Base-by-base conservation (phyloP, 2,113 vertebrate species). In the Chascanopsetta lugubris region DNA sequence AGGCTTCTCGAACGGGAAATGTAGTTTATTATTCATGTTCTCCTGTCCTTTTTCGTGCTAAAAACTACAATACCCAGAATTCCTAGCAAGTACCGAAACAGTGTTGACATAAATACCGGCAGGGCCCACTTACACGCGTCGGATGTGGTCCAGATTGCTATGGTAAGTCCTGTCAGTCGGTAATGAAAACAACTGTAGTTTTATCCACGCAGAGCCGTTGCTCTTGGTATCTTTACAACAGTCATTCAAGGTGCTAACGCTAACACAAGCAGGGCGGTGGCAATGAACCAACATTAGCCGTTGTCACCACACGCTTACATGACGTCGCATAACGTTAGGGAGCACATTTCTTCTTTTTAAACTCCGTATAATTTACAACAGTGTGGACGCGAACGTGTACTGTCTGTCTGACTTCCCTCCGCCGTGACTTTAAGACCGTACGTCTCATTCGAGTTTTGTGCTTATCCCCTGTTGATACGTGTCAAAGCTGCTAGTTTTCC, bases 21-120 rank as follows among this genome's bases (percentile, higher is more conserved):
- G 90, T 80, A 90, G 89, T 92, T 51, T 43, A 29, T n/a, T 3
- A 3, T 2, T 32, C 2, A 0, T 1, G 0, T 6, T 4, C 1
- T 0, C 0, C 3, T 0, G 8, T 0, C 15, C 8, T 7, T 3
- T 0, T 1, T 0, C 0, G 5, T 0, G 0, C 0, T 11, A 10
- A 6, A 20, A 75, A 92, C 86, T 88, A 74, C 85, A 81, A 42
- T 62, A 59, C 88, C 90, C 88, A 87, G 0, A 70, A 1, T 18
- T 20, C 80, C 1, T 10, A 3, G 64, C 58, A 26, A 0, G 0
- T 3, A n/a, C 13, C 47, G 4, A 0, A 17, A 22, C 34, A 18
- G 20, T 72, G 73, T 82, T 82, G 69, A 69, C 62, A 49, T 73
- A 56, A n/a, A n/a, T 30, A 60, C 66, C 66, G 57, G 69, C 12